Base-by-base conservation (phyloP, 2,113 vertebrate species). In the Planiliza haematocheilus region DNA sequence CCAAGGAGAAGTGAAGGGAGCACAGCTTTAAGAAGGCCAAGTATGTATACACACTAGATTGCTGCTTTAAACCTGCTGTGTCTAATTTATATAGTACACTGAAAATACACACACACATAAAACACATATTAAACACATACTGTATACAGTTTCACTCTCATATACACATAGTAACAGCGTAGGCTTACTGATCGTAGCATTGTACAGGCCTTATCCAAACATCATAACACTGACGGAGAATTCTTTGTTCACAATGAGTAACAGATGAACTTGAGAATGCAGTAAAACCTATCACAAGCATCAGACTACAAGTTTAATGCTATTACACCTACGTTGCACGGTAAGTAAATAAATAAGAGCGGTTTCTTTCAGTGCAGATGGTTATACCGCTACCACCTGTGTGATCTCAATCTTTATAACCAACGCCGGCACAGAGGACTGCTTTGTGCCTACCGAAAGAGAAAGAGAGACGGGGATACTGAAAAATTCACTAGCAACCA, bases 361-460 rank as follows among this genome's bases (percentile, higher is more conserved):
- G 21, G 14, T 63, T 69, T 61, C 39, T 38, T 55, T 70, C 53
- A 62, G 11, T 48, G 58, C 68, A 67, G 58, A 76, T 79, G 59
- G 67, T 75, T 41, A 38, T 50, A 72, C 45, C 77, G 41, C 65
- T 83, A 70, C 81, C 79, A 80, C 79, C 81, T 86, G 82, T 65
- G 71, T 56, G 68, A 85, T 64, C 41, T 42, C 38, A 30, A 74
- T 49, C 24, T 50, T 51, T 43, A 56, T 65, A 30, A 62, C 2
- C 39, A 39, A 43, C 34, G 45, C 50, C 70, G 53, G 70, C 57
- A 88, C 77, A 91, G 73, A 86, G 69, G 76, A 49, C 42, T 59
- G 85, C 81, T 86, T 86, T 89, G 90, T 86, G 66, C 66, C 48
- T n/a, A 59, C 59, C 8, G 7, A 60, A 36, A 59, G 66, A 66